These are phyloP conservation scores for Nebria salina DNA, from an alignment of 2,888 invertebrate genomes.

Conservation along the genomic window DNA sequence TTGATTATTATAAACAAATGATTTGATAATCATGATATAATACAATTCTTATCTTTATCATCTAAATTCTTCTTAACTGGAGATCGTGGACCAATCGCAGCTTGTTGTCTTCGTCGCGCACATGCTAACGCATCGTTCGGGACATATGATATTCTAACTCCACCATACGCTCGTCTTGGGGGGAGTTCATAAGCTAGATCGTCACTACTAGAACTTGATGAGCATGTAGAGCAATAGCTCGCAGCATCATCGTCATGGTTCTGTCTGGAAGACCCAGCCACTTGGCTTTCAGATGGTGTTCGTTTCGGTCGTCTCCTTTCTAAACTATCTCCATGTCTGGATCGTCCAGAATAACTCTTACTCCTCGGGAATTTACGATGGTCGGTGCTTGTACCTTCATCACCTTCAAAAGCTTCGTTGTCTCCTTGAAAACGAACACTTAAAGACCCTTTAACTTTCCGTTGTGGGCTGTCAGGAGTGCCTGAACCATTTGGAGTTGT, in stretches of 20 bases:
- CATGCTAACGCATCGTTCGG: conserved; percentile 91
- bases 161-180: conserved; percentile 84
- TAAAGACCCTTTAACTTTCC: conserved; percentile 59
- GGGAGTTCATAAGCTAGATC: conserved; percentile 88
- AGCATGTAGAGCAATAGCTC: conserved; percentile 91
- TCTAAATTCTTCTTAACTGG: conserved; percentile 59
- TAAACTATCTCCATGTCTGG: conserved; percentile 57
- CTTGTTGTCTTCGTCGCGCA: conserved; percentile 73
- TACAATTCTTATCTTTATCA: conserved; percentile 83
- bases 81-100: conserved; percentile 60
- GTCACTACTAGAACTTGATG: conserved; percentile 85
- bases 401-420: conserved; percentile 62
- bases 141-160: conserved; percentile 90
- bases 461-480: conserved; percentile 61
- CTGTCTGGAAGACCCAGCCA: conserved; percentile 54
- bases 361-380: conserved; percentile 63
- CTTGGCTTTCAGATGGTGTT: conserved; percentile 58
- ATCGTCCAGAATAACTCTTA: conserved; percentile 66
- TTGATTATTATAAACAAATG: conserved; percentile 31
- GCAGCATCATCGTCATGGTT: conserved; percentile 72
- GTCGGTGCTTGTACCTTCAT: conserved; percentile 59
- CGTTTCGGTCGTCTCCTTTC: conserved; percentile 57
- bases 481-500: conserved; percentile 52
- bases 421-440: conserved; percentile 68
- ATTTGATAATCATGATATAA: conserved; percentile 77